Conservation (phyloP, 1,140 invertebrate species). For the Scylla paramamosain region DNA sequence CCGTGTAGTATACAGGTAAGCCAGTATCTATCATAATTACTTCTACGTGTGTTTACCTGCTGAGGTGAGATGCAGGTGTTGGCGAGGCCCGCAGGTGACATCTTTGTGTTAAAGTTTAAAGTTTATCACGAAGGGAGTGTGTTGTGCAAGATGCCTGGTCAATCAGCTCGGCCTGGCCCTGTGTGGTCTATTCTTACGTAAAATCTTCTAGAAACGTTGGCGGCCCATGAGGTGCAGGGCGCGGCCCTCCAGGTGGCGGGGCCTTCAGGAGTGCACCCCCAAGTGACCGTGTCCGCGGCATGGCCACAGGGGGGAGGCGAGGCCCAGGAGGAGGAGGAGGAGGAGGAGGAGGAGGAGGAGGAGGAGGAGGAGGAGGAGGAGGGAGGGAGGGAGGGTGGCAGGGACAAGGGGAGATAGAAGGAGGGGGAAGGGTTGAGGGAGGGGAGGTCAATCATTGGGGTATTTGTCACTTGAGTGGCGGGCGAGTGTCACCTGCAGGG, state of each 20-base stretch:
- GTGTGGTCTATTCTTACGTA: too few species aligned
- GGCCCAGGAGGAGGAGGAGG: background rate
- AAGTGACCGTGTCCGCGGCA: too few species aligned
- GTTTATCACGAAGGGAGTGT: too few species aligned
- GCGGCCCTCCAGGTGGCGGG: too few species aligned
- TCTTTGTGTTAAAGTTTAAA: too few species aligned
- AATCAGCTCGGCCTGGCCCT: background rate
- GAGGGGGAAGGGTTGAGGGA: background rate
- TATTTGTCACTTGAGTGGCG: slow-evolving; percentile 45
- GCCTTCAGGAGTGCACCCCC: too few species aligned
- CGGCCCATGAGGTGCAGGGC: background rate
- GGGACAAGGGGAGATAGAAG: background rate
- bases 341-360: too few species aligned
- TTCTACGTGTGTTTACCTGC: background rate
- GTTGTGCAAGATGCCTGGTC: too few species aligned
- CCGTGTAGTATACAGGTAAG: background rate
- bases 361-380: background rate
- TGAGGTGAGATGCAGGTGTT: background rate
- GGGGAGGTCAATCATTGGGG: slow-evolving; percentile 16
- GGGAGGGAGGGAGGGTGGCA: background rate
- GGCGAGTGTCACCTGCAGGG: slow-evolving; percentile 39
- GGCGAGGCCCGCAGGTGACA: too few species aligned
- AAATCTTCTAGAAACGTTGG: too few species aligned
- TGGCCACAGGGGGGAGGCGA: background rate
- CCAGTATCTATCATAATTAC: background rate